These are phyloP conservation scores for Myotis brandtii DNA, from an alignment of 2,113 vertebrate species.

Conservation along the genomic window DNA sequence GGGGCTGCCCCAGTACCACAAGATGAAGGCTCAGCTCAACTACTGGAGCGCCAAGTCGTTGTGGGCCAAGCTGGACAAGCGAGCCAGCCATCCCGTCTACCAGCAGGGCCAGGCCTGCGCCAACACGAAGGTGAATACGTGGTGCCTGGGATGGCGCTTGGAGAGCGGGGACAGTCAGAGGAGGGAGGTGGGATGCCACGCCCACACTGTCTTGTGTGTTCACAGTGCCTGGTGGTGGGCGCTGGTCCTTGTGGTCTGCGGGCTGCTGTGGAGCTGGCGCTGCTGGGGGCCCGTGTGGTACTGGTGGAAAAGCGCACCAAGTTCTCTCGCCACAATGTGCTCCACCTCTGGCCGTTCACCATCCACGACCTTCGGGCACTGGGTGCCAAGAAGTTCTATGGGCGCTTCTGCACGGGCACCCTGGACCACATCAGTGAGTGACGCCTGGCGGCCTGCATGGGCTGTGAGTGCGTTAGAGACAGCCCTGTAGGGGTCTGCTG, in stretches of 20 bases:
- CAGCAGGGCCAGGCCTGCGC: constrained; percentile 90
- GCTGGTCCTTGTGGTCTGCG: constrained; percentile 96
- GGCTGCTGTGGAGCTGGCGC: constrained; percentile 92
- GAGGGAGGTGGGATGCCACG: not conserved
- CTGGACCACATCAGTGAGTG: constrained; percentile 97
- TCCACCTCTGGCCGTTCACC: constrained; percentile 97
- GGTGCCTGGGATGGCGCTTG: not conserved
- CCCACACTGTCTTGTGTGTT: not conserved
- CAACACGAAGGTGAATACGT: constrained; percentile 90
- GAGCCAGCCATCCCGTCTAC: constrained; percentile 90
- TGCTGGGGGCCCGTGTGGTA: constrained; percentile 93
- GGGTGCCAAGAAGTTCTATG: constrained; percentile 96
- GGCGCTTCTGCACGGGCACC: constrained; percentile 93
- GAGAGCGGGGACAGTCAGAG: not conserved
- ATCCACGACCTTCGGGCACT: constrained; percentile 93
- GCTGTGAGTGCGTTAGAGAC: not conserved
- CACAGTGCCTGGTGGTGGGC: constrained; percentile 94
- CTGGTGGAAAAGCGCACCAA: constrained; percentile 93
- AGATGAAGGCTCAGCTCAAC: constrained; percentile 93
- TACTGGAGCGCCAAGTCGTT: constrained; percentile 97
- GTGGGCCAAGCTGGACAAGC: constrained; percentile 95
- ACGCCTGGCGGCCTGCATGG: not conserved
- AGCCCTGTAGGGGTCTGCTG: not conserved
- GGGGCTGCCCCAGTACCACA: constrained; percentile 88
- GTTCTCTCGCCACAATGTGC: constrained; percentile 97